A percentile compares a stretch with the other conserved stretches of the same genome.
These are phyloP conservation scores for Amblyjoppa proteus DNA, from an alignment of 2,888 invertebrate species.

Conservation along the genomic window DNA sequence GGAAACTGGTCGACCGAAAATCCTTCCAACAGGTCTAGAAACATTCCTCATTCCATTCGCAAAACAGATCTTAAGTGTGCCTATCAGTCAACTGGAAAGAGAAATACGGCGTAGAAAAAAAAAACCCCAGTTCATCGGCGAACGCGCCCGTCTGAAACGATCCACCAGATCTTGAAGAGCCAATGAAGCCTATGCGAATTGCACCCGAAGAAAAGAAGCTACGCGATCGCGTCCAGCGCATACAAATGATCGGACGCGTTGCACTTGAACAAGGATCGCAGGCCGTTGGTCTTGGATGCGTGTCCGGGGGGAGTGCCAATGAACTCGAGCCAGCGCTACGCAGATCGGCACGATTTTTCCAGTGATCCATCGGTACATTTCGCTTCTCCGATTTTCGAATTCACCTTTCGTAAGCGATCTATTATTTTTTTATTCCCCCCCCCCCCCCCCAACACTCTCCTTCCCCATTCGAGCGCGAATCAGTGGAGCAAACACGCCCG, in stretches of 20 bases:
- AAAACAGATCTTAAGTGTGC: not conserved
- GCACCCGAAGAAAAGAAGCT: slow-evolving; percentile 22
- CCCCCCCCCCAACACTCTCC: not conserved
- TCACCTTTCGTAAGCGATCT: slow-evolving; percentile 38
- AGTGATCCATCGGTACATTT: slow-evolving; percentile 18
- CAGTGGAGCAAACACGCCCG: not conserved
- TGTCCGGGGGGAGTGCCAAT: slow-evolving; percentile 56
- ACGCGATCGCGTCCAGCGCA: slow-evolving; percentile 24
- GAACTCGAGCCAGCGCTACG: slow-evolving; percentile 36
- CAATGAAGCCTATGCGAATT: slow-evolving; percentile 24
- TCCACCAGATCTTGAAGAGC: not conserved
- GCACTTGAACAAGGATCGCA: slow-evolving; percentile 52
- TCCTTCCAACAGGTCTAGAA: not conserved
- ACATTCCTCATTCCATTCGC: not conserved
- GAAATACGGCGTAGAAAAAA: not conserved
- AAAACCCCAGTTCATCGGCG: not conserved
- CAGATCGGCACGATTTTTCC: not conserved
- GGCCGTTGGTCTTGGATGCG: slow-evolving; percentile 54
- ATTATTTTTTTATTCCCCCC: not conserved
- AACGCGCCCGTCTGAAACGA: not conserved
- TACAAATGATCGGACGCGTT: slow-evolving; percentile 40
- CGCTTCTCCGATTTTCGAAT: slow-evolving; percentile 39
- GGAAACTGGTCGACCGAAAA: not conserved
- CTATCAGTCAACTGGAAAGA: not conserved
- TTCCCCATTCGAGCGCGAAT: not conserved